Base-by-base conservation (phyloP, 2,888 invertebrate genomes). In the Strigamia crassipes region DNA sequence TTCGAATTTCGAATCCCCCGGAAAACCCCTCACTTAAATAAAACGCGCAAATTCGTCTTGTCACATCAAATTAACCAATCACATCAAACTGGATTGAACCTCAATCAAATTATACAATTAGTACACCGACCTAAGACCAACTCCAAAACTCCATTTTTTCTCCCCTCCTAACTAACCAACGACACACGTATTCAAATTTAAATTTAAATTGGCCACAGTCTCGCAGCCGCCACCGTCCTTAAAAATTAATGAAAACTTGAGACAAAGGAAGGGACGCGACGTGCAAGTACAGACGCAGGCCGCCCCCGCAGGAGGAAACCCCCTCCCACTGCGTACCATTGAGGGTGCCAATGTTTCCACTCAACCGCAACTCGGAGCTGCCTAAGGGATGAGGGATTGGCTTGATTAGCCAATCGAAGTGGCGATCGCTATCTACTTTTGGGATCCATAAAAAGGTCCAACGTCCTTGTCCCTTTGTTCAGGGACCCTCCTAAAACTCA, bases 391-490 rank as follows among this genome's bases (percentile, higher is more conserved):
- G 61, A 66, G 61, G 61, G 61, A 23, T 66, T 66, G 23, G 61
- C 61, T 66, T 66, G 61, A 66, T 66, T 66, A 66, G 61, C 61
- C 61, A 66, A 66, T 66, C 61, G 61, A 66, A 66, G 23, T 66
- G 12, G n/a, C 23, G 61, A 66, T 66, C 21, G 21, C 61, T 66
- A 66, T 66, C 61, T 21, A 6, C 1, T 66, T 66, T 66, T 46
- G 46, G 46, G 46, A 46, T 66, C 61, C 61, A 66, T 66, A 66
- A 66, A 66, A 66, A 18, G 61, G 61, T 66, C 61, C 23, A 66
- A 12, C 23, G 61, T 46, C 46, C 46, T 46, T 46, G 42, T 13
- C 61, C 61, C 21, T 66, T 66, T 66, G 61, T 66, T 12, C 9
- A 66, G 0, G 46, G 46, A 10, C 46, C 46, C 46, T 46, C n/a